Conservation (phyloP, 2,797 vertebrate species). For the Cossypha niveicapilla region DNA sequence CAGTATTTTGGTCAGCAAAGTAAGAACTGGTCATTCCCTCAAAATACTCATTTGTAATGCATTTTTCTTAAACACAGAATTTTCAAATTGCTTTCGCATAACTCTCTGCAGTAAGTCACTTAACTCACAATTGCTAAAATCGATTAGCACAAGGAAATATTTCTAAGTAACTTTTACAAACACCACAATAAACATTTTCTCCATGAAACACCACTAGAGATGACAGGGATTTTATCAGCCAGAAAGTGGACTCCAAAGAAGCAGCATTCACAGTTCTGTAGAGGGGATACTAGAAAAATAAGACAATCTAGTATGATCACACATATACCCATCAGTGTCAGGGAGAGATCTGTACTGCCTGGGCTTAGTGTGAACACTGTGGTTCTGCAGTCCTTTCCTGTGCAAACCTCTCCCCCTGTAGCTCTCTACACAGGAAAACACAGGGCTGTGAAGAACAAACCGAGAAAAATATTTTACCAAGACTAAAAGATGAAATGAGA, state of each 20-base stretch:
- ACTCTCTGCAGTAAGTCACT: background rate
- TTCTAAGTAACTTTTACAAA: background rate
- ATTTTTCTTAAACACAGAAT: background rate
- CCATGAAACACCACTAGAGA: background rate
- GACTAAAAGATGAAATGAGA: background rate
- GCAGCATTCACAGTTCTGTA: background rate
- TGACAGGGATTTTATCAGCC: background rate
- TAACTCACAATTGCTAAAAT: background rate
- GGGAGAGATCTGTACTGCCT: background rate
- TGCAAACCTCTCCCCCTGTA: background rate
- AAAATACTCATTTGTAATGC: background rate
- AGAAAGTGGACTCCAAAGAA: background rate
- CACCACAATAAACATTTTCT: background rate
- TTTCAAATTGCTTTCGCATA: background rate
- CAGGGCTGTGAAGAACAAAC: background rate
- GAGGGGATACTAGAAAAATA: background rate
- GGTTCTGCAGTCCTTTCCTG: background rate
- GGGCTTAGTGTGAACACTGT: background rate
- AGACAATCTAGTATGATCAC: background rate
- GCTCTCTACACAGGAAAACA: background rate
- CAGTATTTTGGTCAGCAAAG: background rate
- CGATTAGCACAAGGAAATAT: background rate
- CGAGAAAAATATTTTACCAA: background rate
- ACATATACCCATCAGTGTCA: rapidly evolving
- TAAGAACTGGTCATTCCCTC: background rate